These are phyloP conservation scores for Epinotia brunnichana DNA, from an alignment of 2,888 invertebrate genomes.

Conservation along the genomic window DNA sequence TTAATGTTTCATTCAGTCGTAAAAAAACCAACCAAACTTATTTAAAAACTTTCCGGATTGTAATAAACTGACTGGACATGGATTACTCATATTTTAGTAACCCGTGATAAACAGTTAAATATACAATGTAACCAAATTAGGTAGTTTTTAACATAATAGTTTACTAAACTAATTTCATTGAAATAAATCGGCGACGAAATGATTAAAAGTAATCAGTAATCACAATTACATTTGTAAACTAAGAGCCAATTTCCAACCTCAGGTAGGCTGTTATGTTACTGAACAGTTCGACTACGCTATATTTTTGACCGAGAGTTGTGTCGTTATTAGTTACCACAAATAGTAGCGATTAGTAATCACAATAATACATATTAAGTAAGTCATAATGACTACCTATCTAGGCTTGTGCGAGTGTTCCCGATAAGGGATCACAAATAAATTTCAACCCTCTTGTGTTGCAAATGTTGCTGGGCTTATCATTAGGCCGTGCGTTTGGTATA, in stretches of 20 bases:
- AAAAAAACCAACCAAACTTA: not conserved
- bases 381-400: not conserved
- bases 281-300: not conserved
- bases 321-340: not conserved
- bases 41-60: not conserved
- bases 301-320: not conserved
- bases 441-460: no score
- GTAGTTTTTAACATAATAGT: not conserved
- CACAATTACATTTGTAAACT: constrained; percentile 6
- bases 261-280: not conserved
- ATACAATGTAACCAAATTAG: constrained; percentile 6
- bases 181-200: not conserved
- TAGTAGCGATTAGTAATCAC: not conserved
- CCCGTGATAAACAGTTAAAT: not conserved
- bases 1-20: not conserved
- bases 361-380: not conserved
- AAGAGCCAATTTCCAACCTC: constrained; percentile 4
- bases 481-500: no score
- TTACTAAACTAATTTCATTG: not conserved
- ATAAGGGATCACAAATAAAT: no score
- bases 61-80: not conserved
- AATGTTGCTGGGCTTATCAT: no score
- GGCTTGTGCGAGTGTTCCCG: not conserved
- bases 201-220: not conserved
- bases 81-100: not conserved